Conservation (phyloP, 2,113 vertebrate genomes). For the Nycticebus coucang region DNA sequence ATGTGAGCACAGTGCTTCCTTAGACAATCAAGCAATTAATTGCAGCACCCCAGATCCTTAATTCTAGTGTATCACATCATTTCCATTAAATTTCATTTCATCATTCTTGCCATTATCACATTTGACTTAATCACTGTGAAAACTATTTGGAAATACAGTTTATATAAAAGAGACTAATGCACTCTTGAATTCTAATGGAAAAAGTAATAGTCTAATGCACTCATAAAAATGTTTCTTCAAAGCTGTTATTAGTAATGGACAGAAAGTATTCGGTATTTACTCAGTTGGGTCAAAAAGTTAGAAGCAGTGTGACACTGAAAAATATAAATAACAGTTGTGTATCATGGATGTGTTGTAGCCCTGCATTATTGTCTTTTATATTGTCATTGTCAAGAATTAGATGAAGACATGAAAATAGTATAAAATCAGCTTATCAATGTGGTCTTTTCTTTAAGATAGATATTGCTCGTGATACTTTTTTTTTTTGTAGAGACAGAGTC, state of each 20-base stretch:
- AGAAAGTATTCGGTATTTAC: not conserved
- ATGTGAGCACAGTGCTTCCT: slow-evolving; percentile 37
- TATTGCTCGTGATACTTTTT: not conserved
- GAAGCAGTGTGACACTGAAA: slow-evolving; percentile 34
- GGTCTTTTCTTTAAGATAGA: not conserved
- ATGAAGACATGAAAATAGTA: not conserved
- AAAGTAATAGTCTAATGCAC: slow-evolving; percentile 73
- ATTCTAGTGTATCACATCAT: slow-evolving; percentile 74
- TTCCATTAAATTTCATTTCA: slow-evolving; percentile 78
- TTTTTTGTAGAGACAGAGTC: too few relatives aligned
- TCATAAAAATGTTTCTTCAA: slow-evolving; percentile 63
- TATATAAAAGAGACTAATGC: slow-evolving; percentile 70
- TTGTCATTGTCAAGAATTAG: not conserved
- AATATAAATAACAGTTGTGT: slow-evolving; percentile 47
- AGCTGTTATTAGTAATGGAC: slow-evolving; percentile 55
- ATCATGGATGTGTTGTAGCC: not conserved
- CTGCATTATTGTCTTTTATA: not conserved
- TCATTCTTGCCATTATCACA: slow-evolving; percentile 76
- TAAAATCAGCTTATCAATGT: not conserved
- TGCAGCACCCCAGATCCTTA: slow-evolving; percentile 73
- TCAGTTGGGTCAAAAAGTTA: slow-evolving; percentile 44
- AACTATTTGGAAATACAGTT: slow-evolving; percentile 73
- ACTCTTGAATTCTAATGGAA: slow-evolving; percentile 76
- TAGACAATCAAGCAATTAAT: slow-evolving; percentile 72
- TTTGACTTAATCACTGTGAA: slow-evolving; percentile 83